Percentiles rank a stretch among this genome's conserved stretches.
Conservation (phyloP, 2,113 vertebrate genomes). For the Myotis yumanensis region DNA sequence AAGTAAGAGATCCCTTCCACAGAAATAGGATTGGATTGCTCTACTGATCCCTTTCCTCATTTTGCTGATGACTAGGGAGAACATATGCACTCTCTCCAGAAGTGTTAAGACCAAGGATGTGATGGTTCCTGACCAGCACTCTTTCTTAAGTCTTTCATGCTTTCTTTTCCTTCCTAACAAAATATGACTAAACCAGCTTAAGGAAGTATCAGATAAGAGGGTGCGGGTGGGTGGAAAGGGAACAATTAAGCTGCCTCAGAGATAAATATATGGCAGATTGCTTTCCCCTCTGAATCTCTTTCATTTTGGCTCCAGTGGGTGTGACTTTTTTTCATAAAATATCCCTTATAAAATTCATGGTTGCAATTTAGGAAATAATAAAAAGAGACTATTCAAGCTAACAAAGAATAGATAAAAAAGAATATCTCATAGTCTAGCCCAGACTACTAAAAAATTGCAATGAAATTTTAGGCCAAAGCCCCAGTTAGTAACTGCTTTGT, state of each 20-base stretch:
- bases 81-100: background rate
- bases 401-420: background rate
- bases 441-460: background rate
- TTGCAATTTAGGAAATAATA: background rate
- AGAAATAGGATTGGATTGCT: background rate
- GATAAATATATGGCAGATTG: background rate
- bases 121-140: background rate
- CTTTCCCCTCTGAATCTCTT: background rate
- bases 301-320: background rate
- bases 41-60: background rate
- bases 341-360: background rate
- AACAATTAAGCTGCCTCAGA: background rate
- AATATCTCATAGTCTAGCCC: background rate
- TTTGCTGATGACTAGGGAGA: background rate
- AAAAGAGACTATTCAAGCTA: background rate
- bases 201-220: background rate
- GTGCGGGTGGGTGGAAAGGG: background rate
- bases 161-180: background rate
- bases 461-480: background rate
- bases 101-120: background rate
- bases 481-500: background rate
- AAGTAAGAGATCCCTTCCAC: background rate
- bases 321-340: background rate
- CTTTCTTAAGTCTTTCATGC: background rate
- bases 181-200: background rate